Evolutionary conservation across 2,113 vertebrate species (phyloP).

Genomic region (Syrmaticus mikado): DNA sequence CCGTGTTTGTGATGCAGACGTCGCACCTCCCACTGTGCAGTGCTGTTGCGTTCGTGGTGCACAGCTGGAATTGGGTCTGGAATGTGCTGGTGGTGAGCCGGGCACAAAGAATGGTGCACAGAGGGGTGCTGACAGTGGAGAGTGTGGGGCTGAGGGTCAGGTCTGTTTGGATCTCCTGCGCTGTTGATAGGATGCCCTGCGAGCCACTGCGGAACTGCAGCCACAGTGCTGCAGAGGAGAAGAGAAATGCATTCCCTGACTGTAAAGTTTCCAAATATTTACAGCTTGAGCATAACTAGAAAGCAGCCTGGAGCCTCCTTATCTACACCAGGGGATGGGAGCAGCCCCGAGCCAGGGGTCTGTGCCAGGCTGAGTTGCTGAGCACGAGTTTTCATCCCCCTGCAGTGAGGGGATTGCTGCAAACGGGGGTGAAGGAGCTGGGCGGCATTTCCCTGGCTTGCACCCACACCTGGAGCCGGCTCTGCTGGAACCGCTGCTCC

Average conservation of each 20-base stretch:
- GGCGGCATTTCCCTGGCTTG: not conserved
- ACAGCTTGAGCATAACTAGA: not conserved
- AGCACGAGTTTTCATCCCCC: too few relatives aligned
- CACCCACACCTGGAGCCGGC: not conserved
- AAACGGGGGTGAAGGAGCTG: not conserved
- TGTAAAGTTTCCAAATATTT: not conserved
- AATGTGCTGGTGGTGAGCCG: too few relatives aligned
- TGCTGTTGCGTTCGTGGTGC: not conserved
- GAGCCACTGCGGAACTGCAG: not conserved
- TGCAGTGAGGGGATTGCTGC: not conserved
- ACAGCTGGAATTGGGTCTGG: not conserved
- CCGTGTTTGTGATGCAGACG: conserved; percentile 16
- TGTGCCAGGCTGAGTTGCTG: fast-evolving
- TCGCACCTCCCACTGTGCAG: not conserved
- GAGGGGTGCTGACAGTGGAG: too few relatives aligned
- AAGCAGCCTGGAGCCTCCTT: not conserved
- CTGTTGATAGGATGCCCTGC: not conserved
- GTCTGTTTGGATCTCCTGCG: too few relatives aligned
- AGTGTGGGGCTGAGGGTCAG: not conserved
- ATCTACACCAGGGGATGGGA: not conserved
- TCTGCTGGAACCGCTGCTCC: conserved; percentile 2
- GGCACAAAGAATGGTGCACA: too few relatives aligned
- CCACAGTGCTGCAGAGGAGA: not conserved
- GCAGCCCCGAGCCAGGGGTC: not conserved
- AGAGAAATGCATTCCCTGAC: not conserved